A percentile compares a stretch with the other conserved stretches of the same genome.
Evolutionary conservation across 1,140 invertebrate genomes (phyloP).

Genomic region (Phymorhynchus buccinoides): DNA sequence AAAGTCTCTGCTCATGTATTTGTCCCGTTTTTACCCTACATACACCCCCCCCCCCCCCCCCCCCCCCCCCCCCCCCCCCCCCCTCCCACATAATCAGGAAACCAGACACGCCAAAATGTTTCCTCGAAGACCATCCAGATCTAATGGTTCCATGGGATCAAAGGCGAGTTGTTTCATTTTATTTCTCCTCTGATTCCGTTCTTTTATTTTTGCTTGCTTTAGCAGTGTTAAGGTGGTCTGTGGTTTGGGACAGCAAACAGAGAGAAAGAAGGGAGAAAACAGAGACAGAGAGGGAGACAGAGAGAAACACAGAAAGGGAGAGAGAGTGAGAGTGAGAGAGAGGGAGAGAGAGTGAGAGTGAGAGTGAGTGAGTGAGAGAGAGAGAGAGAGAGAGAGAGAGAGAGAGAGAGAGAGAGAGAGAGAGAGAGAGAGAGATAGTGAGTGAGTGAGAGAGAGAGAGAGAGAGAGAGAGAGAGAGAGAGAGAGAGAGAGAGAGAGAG

Average conservation of each 20-base stretch:
- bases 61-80: too few relatives aligned
- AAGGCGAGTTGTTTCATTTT: too few relatives aligned
- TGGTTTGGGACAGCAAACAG: not conserved
- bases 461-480: not conserved
- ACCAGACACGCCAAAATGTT: too few relatives aligned
- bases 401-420: not conserved
- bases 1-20: too few relatives aligned
- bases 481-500: not conserved
- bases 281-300: not conserved
- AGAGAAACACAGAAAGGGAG: not conserved
- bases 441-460: not conserved
- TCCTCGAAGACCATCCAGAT: too few relatives aligned
- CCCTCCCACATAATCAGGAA: too few relatives aligned
- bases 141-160: too few relatives aligned
- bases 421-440: not conserved
- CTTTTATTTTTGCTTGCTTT: too few relatives aligned
- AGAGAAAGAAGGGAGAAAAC: not conserved
- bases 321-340: not conserved
- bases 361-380: not conserved
- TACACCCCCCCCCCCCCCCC: too few relatives aligned
- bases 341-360: not conserved
- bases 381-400: constrained; percentile 17
- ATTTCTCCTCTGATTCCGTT: too few relatives aligned
- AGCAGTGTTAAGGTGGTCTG: too few relatives aligned
- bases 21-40: too few relatives aligned